Conservation (phyloP, 64 coral and sea anemone species). For the Montipora cactus region DNA sequence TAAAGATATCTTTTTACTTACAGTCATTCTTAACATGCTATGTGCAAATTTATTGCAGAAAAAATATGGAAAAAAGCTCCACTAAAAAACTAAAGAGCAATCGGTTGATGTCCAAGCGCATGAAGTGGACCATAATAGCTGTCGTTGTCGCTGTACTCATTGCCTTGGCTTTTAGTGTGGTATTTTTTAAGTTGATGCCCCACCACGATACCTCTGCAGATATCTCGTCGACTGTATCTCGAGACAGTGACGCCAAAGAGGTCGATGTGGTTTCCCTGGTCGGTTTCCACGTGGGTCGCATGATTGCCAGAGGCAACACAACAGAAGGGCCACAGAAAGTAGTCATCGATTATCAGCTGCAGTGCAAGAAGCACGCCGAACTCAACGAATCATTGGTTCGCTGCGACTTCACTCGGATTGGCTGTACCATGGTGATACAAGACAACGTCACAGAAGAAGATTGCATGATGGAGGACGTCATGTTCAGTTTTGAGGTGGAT, state of each 20-base stretch:
- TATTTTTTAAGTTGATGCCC: neutral
- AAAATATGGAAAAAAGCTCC: conserved; percentile 25
- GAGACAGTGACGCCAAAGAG: conserved; percentile 11
- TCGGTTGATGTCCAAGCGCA: conserved; percentile 6
- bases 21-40: too few species aligned
- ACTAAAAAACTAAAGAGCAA: conserved; percentile 13
- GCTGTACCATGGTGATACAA: conserved; percentile 52
- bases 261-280: conserved; percentile 43
- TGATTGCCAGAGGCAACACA: conserved; percentile 42
- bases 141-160: neutral
- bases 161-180: neutral
- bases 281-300: conserved; percentile 59
- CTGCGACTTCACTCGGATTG: conserved; percentile 56
- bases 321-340: conserved; percentile 46
- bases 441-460: conserved; percentile 35
- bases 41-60: too few species aligned
- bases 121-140: neutral
- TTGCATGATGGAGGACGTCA: conserved; percentile 11
- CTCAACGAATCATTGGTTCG: conserved; percentile 27
- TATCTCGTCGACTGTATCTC: neutral
- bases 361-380: conserved; percentile 31
- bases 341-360: conserved; percentile 51
- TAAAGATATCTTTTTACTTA: too few species aligned
- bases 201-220: too few species aligned
- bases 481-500: conserved; percentile 40